Percentiles rank a stretch among this genome's conserved stretches.
Evolutionary conservation across 2,797 vertebrate genomes (phyloP).

Genomic region (Rhinella marina): DNA sequence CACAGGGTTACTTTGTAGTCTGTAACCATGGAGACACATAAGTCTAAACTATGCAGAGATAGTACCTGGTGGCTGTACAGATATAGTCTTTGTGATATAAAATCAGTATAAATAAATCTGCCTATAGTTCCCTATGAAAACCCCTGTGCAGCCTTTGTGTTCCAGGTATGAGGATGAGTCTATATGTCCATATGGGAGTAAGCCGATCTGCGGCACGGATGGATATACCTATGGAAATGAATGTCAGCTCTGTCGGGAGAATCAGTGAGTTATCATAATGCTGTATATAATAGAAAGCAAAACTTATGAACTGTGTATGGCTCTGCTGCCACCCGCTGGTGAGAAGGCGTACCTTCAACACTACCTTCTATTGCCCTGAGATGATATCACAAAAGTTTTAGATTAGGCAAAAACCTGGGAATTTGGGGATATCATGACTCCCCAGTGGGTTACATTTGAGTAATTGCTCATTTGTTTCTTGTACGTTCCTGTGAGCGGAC

Average conservation of each 20-base stretch:
- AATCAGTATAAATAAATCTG: no score
- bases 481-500: no score
- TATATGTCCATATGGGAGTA: slow-evolving; percentile 20
- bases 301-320: neutral
- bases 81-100: no score
- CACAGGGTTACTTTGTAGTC: neutral
- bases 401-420: no score
- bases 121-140: neutral
- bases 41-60: neutral
- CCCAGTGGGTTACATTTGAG: no score
- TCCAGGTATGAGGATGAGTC: neutral
- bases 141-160: slow-evolving; percentile 38
- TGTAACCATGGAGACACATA: neutral
- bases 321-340: neutral
- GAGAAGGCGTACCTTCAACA: no score
- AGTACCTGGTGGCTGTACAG: no score
- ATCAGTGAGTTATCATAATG: neutral
- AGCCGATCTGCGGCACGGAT: slow-evolving; percentile 42
- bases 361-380: neutral
- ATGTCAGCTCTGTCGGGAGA: slow-evolving; percentile 32
- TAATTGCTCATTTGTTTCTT: no score
- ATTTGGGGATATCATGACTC: no score
- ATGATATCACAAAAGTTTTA: no score
- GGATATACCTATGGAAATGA: slow-evolving; percentile 46
- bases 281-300: neutral